Evolutionary conservation across 1,140 invertebrate species (phyloP).

Genomic region (Nasonia giraulti): DNA sequence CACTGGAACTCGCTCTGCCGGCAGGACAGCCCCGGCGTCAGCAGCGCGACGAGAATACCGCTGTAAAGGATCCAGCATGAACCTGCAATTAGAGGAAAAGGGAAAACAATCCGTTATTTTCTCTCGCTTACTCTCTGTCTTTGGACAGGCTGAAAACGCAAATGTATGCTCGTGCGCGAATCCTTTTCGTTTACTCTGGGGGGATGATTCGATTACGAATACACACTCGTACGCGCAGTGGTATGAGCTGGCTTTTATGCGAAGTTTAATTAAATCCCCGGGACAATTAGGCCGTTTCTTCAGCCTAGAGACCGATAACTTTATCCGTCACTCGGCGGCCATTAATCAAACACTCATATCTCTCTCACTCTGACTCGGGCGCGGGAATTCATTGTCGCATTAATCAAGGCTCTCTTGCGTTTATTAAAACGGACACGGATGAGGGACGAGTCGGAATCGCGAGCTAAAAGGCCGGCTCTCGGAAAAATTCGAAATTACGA

Average conservation of each 20-base stretch:
- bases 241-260: neutral
- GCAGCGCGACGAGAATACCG: constrained; percentile 66
- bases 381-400: constrained; percentile 32
- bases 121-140: neutral
- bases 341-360: constrained; percentile 33
- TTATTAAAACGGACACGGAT: constrained; percentile 19
- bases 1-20: constrained; percentile 87
- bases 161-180: neutral
- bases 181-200: neutral
- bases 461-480: neutral
- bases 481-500: no score
- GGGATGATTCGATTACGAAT: no score
- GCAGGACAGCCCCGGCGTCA: constrained; percentile 74
- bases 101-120: neutral
- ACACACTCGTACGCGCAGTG: no score
- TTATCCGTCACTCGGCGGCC: constrained; percentile 19
- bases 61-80: constrained; percentile 67
- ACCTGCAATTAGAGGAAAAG: constrained; percentile 64
- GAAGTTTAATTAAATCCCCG: constrained; percentile 31
- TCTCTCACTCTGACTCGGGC: neutral
- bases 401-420: constrained; percentile 21
- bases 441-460: neutral
- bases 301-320: constrained; percentile 19
- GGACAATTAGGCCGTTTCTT: constrained; percentile 37
- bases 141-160: no score